phyloP scores from a whole-genome alignment of 2,797 vertebrate species.

The Hippocampus kuda region DNA sequence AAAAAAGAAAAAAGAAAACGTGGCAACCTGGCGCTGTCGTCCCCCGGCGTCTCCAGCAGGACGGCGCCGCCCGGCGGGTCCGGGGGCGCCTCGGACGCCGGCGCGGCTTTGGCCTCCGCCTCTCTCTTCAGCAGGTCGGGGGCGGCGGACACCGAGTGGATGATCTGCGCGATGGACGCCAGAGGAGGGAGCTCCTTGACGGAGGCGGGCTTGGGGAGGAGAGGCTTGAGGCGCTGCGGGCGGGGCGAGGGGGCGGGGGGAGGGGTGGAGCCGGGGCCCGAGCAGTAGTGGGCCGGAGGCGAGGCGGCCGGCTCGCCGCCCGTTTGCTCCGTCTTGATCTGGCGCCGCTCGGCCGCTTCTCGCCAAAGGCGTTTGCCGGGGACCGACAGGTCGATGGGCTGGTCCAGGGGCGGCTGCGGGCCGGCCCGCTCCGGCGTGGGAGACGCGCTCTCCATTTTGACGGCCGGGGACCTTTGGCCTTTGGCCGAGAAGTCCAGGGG shows the following conservation, averaged over 20 bases:
- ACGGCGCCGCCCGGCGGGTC: constrained; percentile 7
- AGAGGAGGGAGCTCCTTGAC: constrained; percentile 82
- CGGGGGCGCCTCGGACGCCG: fast-evolving
- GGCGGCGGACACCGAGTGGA: constrained; percentile 88
- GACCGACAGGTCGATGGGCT: constrained; percentile 86
- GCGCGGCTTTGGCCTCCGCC: constrained; percentile 23
- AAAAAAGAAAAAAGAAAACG: background rate
- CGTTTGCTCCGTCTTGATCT: constrained; percentile 64
- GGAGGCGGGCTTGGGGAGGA: constrained; percentile 74
- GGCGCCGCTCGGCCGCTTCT: constrained; percentile 20
- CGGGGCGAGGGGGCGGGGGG: constrained; percentile 42
- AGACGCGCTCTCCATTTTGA: constrained; percentile 74
- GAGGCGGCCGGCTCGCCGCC: background rate
- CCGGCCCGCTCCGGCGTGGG: constrained; percentile 59
- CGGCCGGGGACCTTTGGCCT: constrained; percentile 58
- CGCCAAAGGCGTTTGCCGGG: constrained; percentile 64
- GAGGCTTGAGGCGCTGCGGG: constrained; percentile 77
- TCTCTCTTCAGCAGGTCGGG: constrained; percentile 78
- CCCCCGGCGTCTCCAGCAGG: background rate
- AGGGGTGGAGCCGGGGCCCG: constrained; percentile 41
- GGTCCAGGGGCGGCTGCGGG: constrained; percentile 55
- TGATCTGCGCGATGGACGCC: constrained; percentile 96
- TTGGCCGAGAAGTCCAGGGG: constrained; percentile 86
- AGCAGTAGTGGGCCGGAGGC: constrained; percentile 57
- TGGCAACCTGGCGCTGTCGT: background rate